phyloP scores from a whole-genome alignment of 1,140 invertebrate genomes.

The Formica exsecta region DNA sequence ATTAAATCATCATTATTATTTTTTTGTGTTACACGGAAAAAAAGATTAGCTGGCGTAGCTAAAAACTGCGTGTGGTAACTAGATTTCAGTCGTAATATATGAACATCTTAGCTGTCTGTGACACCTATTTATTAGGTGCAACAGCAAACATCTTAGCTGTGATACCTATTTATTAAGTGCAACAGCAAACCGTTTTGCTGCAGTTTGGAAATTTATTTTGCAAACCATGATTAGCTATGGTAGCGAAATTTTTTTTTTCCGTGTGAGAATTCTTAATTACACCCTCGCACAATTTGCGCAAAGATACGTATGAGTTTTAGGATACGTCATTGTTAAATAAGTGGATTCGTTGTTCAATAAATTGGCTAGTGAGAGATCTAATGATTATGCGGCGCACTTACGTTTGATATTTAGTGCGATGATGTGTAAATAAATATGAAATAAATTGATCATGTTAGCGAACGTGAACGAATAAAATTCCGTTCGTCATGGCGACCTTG shows the following conservation, averaged over 20 bases:
- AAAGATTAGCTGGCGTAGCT: too few relatives aligned
- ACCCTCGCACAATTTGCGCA: not conserved
- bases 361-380: slow-evolving; percentile 26
- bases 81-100: too few relatives aligned
- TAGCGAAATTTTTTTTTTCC: too few relatives aligned
- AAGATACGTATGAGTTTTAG: slow-evolving; percentile 38
- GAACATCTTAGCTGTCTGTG: too few relatives aligned
- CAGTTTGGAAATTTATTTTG: too few relatives aligned
- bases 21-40: slow-evolving; percentile 13
- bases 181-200: too few relatives aligned
- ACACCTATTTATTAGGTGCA: too few relatives aligned
- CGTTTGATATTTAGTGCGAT: slow-evolving; percentile 47
- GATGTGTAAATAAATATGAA: slow-evolving; percentile 61
- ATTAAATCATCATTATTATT: slow-evolving; percentile 53
- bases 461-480: slow-evolving; percentile 55
- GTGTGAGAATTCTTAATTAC: slow-evolving; percentile 47
- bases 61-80: too few relatives aligned
- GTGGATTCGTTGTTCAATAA: slow-evolving; percentile 42
- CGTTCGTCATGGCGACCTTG: slow-evolving; percentile 42
- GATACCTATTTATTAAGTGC: too few relatives aligned
- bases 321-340: slow-evolving; percentile 49
- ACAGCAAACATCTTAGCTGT: too few relatives aligned
- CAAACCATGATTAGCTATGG: too few relatives aligned
- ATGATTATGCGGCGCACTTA: slow-evolving; percentile 47
- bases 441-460: slow-evolving; percentile 50